Base-by-base conservation (phyloP, 2,113 vertebrate species). In the Asarcornis scutulata region DNA sequence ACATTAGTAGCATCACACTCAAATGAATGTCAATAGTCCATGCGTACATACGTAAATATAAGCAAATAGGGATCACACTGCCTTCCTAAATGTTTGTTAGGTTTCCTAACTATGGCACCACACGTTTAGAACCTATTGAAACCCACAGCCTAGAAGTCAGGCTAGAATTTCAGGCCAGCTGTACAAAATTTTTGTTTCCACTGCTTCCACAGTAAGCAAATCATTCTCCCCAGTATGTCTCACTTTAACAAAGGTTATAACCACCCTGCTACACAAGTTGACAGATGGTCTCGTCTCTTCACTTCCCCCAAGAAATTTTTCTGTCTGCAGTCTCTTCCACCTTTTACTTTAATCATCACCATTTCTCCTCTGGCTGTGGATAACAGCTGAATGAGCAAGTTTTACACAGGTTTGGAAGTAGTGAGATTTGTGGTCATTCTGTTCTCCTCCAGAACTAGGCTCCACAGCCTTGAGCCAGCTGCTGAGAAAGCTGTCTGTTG, bases 381-480 rank as follows among this genome's bases (percentile, higher is more conserved):
- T 64, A 83, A 46, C 34, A 86, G 42, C 68, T 86, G 32, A 89
- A 48, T 12, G 32, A 82, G 56, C 12, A 84, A 90, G 77, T 84
- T 75, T 79, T 79, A 72, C 38, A 72, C 23, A 52, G 55, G n/a
- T 89, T 83, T 72, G 52, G 56, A 92, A 76, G 63, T n/a, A 52
- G 9, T 0, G 0, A 83, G 38, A 83, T 86, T 62, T 78, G 76
- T 66, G 86, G 73, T 84, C 48, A n/a, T 86, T 81, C 72, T 78
- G 17, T 77, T 36, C 58, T 75, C 23, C 38, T 77, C 56, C 64
- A 83, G 86, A 92, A 29, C 52, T 20, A 68, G 48, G 38, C 18
- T 91, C 17, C 63, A 68, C 73, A 78, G 79, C 64, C 83, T 88
- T 84, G 60, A 84, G 83, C 72, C 86, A 95, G 83, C 72, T 73